These are phyloP conservation scores for Disparrhopalites patrizii DNA, from an alignment of 2,888 invertebrate species.

Conservation along the genomic window DNA sequence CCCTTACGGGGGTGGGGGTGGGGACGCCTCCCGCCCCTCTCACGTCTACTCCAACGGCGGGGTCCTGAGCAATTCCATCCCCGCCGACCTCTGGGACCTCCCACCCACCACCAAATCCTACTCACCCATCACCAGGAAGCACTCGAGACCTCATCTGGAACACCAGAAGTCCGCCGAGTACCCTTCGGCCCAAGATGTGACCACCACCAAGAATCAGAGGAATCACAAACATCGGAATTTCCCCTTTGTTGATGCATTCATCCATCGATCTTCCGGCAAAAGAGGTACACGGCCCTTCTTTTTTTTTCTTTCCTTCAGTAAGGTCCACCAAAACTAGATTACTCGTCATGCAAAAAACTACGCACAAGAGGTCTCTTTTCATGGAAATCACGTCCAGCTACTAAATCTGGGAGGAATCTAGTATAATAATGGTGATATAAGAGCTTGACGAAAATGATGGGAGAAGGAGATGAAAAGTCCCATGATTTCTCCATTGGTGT, in stretches of 20 bases:
- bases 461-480: no score
- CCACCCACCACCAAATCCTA: constrained; percentile 43
- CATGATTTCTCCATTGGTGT: no score
- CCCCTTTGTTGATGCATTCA: constrained; percentile 16
- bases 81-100: constrained; percentile 46
- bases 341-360: no score
- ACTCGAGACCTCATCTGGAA: constrained; percentile 12
- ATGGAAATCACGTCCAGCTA: no score
- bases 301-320: not conserved
- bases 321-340: no score
- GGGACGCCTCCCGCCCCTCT: not conserved
- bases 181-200: constrained; percentile 1
- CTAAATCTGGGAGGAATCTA: no score
- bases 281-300: constrained; percentile 20
- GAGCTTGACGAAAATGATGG: no score
- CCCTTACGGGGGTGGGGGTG: not conserved
- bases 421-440: no score
- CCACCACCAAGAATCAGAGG: not conserved
- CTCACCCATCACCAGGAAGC: constrained; percentile 37
- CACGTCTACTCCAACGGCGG: constrained; percentile 32
- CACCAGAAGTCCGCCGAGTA: constrained; percentile 25
- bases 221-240: constrained; percentile 17
- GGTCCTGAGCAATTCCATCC: constrained; percentile 42
- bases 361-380: no score
- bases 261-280: constrained; percentile 20